Evolutionary conservation across 2,888 invertebrate species (phyloP).

Genomic region (Plagiodera versicolora): DNA sequence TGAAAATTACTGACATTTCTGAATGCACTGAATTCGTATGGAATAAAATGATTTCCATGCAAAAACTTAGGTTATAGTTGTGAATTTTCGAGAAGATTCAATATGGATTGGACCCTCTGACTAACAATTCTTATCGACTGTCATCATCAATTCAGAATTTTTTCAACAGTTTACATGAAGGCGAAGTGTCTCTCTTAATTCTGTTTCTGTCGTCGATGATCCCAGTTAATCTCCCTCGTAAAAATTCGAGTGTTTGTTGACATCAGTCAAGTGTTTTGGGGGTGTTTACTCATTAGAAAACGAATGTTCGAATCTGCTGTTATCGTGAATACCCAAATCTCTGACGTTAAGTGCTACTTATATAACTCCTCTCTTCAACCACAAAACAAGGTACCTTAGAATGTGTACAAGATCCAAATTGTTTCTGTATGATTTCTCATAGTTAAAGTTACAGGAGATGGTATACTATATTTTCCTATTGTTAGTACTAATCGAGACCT

Average conservation of each 20-base stretch:
- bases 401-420: too few species aligned
- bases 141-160: neutral
- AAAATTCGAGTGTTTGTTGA: constrained; percentile 12
- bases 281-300: constrained; percentile 6
- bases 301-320: neutral
- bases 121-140: neutral
- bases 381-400: neutral
- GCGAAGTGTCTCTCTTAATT: neutral
- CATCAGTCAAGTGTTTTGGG: neutral
- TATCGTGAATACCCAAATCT: too few species aligned
- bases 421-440: too few species aligned
- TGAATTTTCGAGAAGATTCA: too few species aligned
- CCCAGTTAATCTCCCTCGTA: constrained; percentile 1
- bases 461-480: too few species aligned
- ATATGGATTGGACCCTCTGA: neutral
- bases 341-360: constrained; percentile 3
- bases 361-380: neutral
- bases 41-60: too few species aligned
- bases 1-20: too few species aligned
- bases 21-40: too few species aligned
- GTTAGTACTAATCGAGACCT: too few species aligned
- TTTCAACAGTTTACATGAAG: constrained; percentile 8
- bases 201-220: constrained; percentile 5
- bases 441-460: too few species aligned
- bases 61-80: too few species aligned